Evolutionary conservation across 2,888 invertebrate species (phyloP), one percentile per base, ranked within the genome.

Genomic region (Pocota personata): DNA sequence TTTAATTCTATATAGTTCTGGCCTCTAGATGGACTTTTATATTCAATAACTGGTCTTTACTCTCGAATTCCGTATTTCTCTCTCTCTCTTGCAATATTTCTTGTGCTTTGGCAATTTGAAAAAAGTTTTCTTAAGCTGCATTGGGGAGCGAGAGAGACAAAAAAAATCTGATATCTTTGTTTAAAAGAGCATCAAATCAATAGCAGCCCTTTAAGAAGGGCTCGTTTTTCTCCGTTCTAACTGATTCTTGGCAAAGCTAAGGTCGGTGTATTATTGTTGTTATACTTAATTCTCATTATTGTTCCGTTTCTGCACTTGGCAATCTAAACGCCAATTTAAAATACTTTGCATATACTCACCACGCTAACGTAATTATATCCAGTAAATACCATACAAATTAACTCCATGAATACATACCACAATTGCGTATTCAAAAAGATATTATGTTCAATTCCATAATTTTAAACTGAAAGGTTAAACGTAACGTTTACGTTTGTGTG

Each of bases 191-290:
- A 30, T 2, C 43, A 32, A 64, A 64, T 48, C 64, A 6, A 64
- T 64, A 64, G 37, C 48, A n/a, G 35, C 64, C 64, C 32, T 64
- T 48, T 35, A 21, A 48, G 14, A 21, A 48, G 64, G 46, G 46
- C 32, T 46, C 46, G 0, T 60, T 24, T 60, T 58, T 4, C 3
- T 37, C 3, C 10, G 58, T 37, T 21, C 35, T 37, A 10, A 21
- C 12, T 24, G 32, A 21, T n/a, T n/a, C n/a, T 35, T 19, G 19
- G 6, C 12, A 24, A 50, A n/a, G 12, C n/a, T 24, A 21, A 12
- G 1, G 24, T 35, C 8, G 10, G 1, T 37, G 37, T 35, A 10
- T 57, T 57, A n/a, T 35, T 57, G 3, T 30, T 14, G 10, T 16
- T 19, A 16, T 14, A 55, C 55, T 10, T 55, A 4, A 55, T 2